Conservation (phyloP, 2,797 vertebrate species). For the Sciurus vulgaris region DNA sequence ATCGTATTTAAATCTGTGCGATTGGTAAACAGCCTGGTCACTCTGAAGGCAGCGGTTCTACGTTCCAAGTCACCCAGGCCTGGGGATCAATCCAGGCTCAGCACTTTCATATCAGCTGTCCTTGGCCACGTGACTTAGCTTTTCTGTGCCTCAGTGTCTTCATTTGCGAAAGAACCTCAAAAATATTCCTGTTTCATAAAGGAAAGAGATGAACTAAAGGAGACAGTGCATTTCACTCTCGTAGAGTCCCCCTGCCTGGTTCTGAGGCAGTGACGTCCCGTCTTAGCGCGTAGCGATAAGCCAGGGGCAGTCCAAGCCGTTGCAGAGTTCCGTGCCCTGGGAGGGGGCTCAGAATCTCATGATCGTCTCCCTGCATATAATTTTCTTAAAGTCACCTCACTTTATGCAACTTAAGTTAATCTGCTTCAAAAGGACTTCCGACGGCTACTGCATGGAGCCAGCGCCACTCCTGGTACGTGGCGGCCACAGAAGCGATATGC, state of each 20-base stretch:
- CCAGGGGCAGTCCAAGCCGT: not conserved
- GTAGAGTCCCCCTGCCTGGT: not conserved
- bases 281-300: not conserved
- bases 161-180: not conserved
- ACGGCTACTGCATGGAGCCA: not conserved
- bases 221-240: not conserved
- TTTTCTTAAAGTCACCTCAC: not conserved
- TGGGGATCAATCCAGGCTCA: not conserved
- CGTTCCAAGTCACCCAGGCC: accelerated
- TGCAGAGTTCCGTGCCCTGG: not conserved
- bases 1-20: not conserved
- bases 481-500: not conserved
- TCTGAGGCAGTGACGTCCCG: not conserved
- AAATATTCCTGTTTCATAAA: not conserved
- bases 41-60: not conserved
- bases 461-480: accelerated
- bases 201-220: not conserved
- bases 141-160: not conserved
- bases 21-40: no score
- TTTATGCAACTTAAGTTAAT: not conserved
- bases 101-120: not conserved
- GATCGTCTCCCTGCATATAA: no score
- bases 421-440: not conserved
- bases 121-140: not conserved
- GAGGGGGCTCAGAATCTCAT: not conserved